A percentile compares a stretch with the other conserved stretches of the same genome.
Evolutionary conservation across 2,113 vertebrate genomes (phyloP).

Genomic region (Raja brachyura): DNA sequence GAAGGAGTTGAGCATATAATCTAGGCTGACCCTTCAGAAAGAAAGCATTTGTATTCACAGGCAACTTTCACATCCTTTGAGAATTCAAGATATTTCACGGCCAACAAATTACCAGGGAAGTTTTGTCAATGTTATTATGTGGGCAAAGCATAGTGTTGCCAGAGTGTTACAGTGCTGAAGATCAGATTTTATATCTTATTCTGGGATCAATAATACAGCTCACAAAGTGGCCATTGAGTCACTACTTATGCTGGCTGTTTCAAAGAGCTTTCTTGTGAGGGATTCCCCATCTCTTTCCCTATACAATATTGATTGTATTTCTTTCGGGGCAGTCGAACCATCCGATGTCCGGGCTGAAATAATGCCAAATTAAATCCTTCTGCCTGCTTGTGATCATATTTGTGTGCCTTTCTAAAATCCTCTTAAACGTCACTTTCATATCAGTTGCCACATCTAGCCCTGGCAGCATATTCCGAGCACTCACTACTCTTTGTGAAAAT

Average conservation of each 20-base stretch:
- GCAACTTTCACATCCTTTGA: background rate
- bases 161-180: background rate
- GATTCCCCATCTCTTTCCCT: background rate
- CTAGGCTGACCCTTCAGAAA: background rate
- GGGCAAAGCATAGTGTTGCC: background rate
- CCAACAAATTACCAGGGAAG: background rate
- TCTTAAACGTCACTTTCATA: too few species aligned
- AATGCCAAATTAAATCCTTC: too few species aligned
- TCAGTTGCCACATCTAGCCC: too few species aligned
- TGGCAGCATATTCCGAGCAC: too few species aligned
- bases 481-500: too few species aligned
- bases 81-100: slow-evolving; percentile 5
- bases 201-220: background rate
- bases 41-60: slow-evolving; percentile 3
- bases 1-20: background rate
- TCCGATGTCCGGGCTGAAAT: too few species aligned
- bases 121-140: background rate
- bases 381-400: too few species aligned
- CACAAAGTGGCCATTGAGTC: background rate
- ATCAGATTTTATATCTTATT: background rate
- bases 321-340: too few species aligned
- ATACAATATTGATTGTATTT: background rate
- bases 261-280: background rate
- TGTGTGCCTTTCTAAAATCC: too few species aligned
- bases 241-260: background rate